Percentiles rank a stretch among this genome's conserved stretches.
These are phyloP conservation scores for Xestia ashworthii DNA, from an alignment of 2,888 invertebrate species.

Conservation along the genomic window DNA sequence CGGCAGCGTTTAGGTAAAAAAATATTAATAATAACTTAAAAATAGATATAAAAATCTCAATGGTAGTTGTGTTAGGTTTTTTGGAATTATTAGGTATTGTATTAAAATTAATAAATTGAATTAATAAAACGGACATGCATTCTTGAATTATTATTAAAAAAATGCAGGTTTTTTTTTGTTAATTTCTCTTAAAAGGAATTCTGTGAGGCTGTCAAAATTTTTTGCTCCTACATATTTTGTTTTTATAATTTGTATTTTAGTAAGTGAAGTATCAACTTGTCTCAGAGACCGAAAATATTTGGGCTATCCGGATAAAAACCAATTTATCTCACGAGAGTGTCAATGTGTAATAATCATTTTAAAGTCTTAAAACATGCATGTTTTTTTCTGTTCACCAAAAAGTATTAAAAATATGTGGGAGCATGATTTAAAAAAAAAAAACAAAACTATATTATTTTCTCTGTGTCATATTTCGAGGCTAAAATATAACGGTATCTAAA, in stretches of 20 bases:
- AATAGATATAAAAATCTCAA: slow-evolving; percentile 78
- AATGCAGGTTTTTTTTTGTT: slow-evolving; percentile 28
- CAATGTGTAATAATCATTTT: neutral
- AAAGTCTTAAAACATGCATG: neutral
- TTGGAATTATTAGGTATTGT: slow-evolving; percentile 71
- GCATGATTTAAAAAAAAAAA: slow-evolving; percentile 3
- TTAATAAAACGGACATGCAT: slow-evolving; percentile 13
- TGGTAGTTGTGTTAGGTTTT: slow-evolving; percentile 77
- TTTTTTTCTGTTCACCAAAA: neutral
- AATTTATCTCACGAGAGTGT: neutral
- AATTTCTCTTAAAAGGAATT: slow-evolving; percentile 10
- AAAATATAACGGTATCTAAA: slow-evolving; percentile 58
- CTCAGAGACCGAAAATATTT: neutral
- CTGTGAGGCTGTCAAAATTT: slow-evolving; percentile 56
- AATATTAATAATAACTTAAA: slow-evolving; percentile 40
- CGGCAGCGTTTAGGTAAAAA: slow-evolving; percentile 50
- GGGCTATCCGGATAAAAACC: neutral
- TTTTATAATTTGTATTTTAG: neutral
- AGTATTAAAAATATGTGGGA: slow-evolving; percentile 42
- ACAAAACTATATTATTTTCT: slow-evolving; percentile 28
- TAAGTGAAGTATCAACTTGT: neutral
- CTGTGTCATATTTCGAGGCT: slow-evolving; percentile 68
- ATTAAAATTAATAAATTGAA: slow-evolving; percentile 45
- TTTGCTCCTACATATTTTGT: slow-evolving; percentile 47
- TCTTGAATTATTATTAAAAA: neutral